phyloP scores from a whole-genome alignment of 2,888 invertebrate species.

The Apodemia duryi region DNA sequence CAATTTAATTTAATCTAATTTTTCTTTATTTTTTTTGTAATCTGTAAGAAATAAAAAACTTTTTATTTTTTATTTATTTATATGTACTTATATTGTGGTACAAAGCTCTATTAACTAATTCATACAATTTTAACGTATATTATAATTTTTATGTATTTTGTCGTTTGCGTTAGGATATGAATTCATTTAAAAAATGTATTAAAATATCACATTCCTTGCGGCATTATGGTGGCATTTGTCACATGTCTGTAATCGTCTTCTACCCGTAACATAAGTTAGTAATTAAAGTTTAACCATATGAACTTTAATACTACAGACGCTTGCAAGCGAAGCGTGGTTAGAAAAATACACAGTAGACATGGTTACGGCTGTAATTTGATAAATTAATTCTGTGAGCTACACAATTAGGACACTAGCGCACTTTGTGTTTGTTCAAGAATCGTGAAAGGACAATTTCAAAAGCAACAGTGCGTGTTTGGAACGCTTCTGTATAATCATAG shows the following conservation, averaged over 20 bases:
- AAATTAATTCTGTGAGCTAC: conserved; percentile 45
- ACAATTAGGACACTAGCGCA: conserved; percentile 65
- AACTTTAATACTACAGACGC: conserved; percentile 43
- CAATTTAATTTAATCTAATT: no score
- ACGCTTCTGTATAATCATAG: conserved; percentile 47
- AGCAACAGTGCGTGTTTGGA: conserved; percentile 51
- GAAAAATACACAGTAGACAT: conserved; percentile 36
- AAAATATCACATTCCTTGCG: no score
- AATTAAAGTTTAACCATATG: conserved; percentile 1
- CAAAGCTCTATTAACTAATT: no score
- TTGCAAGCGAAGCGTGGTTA: conserved; percentile 54
- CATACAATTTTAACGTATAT: no score
- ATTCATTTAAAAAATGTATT: neutral
- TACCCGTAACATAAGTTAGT: neutral
- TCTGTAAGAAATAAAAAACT: no score
- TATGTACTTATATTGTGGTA: no score
- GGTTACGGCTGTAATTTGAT: conserved; percentile 48
- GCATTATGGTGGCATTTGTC: neutral
- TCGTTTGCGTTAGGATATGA: no score
- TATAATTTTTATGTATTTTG: no score
- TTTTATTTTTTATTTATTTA: no score
- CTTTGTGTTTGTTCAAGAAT: conserved; percentile 70
- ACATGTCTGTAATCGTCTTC: neutral
- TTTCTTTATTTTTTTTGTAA: no score
- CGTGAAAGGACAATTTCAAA: conserved; percentile 62